These are phyloP conservation scores for Conus betulinus DNA, from an alignment of 1,140 invertebrate genomes.

Conservation along the genomic window DNA sequence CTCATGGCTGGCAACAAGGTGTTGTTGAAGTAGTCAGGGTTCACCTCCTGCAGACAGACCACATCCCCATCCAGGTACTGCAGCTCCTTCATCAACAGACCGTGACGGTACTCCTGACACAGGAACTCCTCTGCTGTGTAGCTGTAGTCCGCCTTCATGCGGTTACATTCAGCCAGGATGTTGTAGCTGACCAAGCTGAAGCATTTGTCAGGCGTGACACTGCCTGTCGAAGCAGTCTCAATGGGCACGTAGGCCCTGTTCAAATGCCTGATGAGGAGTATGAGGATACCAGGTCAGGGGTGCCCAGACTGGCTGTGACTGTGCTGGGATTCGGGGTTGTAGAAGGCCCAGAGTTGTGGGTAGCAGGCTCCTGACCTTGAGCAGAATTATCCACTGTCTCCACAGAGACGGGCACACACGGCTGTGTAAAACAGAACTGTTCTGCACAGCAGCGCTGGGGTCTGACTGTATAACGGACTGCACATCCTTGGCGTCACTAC, in stretches of 20 bases:
- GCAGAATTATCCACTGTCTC: not conserved
- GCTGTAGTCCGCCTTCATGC: slow-evolving; percentile 62
- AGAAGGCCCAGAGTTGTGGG: not conserved
- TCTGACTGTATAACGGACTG: not conserved
- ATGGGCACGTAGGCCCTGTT: slow-evolving; percentile 62
- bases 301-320: slow-evolving; percentile 17
- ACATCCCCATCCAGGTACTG: slow-evolving; percentile 70
- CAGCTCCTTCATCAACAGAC: slow-evolving; percentile 68
- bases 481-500: not conserved
- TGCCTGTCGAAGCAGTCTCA: slow-evolving; percentile 47
- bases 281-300: slow-evolving; percentile 17
- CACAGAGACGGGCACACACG: not conserved
- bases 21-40: slow-evolving; percentile 60
- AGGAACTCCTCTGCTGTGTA: slow-evolving; percentile 64
- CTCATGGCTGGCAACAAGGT: slow-evolving; percentile 61
- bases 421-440: not conserved
- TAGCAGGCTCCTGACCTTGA: not conserved
- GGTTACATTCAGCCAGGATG: slow-evolving; percentile 73
- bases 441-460: not conserved
- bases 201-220: slow-evolving; percentile 50
- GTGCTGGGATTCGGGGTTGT: not conserved
- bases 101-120: slow-evolving; percentile 59
- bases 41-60: slow-evolving; percentile 73
- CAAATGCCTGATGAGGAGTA: slow-evolving; percentile 49
- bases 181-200: slow-evolving; percentile 73